Percentiles rank a stretch among this genome's conserved stretches.
Evolutionary conservation across 2,888 invertebrate species (phyloP).

Genomic region (Spilarctia lutea): DNA sequence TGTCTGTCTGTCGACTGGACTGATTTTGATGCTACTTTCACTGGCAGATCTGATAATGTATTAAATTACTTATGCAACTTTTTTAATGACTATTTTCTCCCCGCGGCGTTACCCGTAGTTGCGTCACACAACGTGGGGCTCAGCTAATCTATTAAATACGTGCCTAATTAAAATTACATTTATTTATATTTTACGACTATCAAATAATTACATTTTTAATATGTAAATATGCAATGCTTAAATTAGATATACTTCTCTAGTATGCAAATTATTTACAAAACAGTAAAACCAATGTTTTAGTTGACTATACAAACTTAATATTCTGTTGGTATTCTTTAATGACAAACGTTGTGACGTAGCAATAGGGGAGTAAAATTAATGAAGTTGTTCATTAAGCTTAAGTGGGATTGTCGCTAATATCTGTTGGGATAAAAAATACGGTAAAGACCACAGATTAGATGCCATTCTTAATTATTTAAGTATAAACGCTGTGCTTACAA

Average conservation of each 20-base stretch:
- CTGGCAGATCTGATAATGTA: too few species aligned
- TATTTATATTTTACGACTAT: background rate
- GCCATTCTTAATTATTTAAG: conserved; percentile 45
- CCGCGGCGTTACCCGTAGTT: too few species aligned
- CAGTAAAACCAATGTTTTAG: background rate
- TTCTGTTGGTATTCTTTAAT: conserved; percentile 16
- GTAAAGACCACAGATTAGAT: conserved; percentile 45
- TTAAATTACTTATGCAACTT: too few species aligned
- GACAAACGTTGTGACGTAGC: conserved; percentile 42
- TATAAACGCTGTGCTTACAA: conserved; percentile 14
- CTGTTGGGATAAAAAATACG: conserved; percentile 61
- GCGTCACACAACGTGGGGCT: too few species aligned
- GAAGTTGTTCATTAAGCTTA: conserved; percentile 81
- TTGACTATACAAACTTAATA: background rate
- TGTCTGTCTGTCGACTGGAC: too few species aligned
- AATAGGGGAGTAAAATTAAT: conserved; percentile 73
- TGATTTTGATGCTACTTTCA: too few species aligned
- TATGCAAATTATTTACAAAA: background rate
- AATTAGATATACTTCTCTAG: background rate
- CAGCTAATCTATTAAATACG: background rate
- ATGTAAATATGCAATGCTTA: too few species aligned
- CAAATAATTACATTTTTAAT: background rate
- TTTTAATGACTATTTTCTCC: too few species aligned
- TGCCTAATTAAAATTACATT: background rate
- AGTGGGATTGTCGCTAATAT: conserved; percentile 78